phyloP scores from a whole-genome alignment of 2,113 vertebrate genomes.

The Eolophus roseicapilla region DNA sequence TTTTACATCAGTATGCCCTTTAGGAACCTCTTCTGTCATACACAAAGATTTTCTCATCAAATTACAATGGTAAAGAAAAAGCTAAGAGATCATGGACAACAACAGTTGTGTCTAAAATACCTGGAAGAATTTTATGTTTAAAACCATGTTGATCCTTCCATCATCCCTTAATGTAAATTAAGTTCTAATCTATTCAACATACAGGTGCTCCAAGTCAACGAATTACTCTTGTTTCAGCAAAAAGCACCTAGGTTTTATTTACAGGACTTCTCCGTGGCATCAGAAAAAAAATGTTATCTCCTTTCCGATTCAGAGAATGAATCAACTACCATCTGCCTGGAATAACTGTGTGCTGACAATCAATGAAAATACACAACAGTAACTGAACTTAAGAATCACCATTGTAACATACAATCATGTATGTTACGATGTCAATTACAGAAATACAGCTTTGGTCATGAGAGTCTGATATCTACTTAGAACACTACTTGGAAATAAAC shows the following conservation, averaged over 20 bases:
- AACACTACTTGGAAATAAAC: neutral
- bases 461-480: neutral
- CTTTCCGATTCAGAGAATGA: neutral
- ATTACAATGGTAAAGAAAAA: neutral
- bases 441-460: neutral
- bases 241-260: neutral
- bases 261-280: neutral
- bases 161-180: neutral
- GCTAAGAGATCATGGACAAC: neutral
- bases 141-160: neutral
- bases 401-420: rapidly evolving
- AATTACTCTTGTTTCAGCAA: neutral
- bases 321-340: neutral
- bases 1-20: neutral
- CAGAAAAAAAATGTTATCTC: neutral
- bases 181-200: neutral
- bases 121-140: neutral
- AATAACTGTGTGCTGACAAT: rapidly evolving
- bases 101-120: neutral
- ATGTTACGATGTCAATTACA: neutral
- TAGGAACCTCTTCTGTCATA: neutral
- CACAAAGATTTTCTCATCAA: neutral
- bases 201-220: neutral
- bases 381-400: neutral
- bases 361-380: neutral